A percentile compares a stretch with the other conserved stretches of the same genome.
Evolutionary conservation across 2,888 invertebrate species (phyloP).

Genomic region (Melanotus villosus): DNA sequence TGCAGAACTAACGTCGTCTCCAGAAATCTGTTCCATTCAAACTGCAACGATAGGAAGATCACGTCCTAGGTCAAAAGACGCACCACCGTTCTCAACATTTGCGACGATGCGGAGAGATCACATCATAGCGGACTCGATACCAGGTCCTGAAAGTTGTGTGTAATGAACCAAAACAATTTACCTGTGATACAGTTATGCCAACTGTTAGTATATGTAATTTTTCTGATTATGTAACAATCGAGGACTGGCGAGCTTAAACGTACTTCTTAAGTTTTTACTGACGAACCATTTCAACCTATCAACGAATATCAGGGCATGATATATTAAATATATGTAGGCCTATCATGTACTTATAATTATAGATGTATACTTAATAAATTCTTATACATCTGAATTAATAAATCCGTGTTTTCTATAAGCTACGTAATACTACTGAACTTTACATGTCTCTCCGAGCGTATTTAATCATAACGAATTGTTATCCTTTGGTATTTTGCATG

Average conservation of each 20-base stretch:
- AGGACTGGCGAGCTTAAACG: constrained; percentile 55
- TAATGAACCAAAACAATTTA: constrained; percentile 66
- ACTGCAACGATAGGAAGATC: constrained; percentile 63
- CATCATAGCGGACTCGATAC: constrained; percentile 87
- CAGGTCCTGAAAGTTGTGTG: constrained; percentile 92
- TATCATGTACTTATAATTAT: constrained; percentile 47
- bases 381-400: constrained; percentile 24
- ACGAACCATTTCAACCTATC: constrained; percentile 43
- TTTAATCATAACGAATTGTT: too few species aligned
- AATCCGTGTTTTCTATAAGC: constrained; percentile 20
- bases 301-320: constrained; percentile 52
- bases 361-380: constrained; percentile 34
- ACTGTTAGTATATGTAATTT: constrained; percentile 42
- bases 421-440: not conserved
- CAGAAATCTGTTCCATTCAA: constrained; percentile 57
- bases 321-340: constrained; percentile 37
- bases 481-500: too few species aligned
- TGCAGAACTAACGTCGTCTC: constrained; percentile 53
- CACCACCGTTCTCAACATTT: constrained; percentile 70
- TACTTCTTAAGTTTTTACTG: constrained; percentile 42
- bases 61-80: constrained; percentile 64
- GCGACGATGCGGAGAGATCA: constrained; percentile 79
- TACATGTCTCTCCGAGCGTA: too few species aligned
- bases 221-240: constrained; percentile 53
- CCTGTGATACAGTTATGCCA: constrained; percentile 46